Evolutionary conservation across 2,888 invertebrate genomes (phyloP).

Genomic region (Lycophotia porphyrea): DNA sequence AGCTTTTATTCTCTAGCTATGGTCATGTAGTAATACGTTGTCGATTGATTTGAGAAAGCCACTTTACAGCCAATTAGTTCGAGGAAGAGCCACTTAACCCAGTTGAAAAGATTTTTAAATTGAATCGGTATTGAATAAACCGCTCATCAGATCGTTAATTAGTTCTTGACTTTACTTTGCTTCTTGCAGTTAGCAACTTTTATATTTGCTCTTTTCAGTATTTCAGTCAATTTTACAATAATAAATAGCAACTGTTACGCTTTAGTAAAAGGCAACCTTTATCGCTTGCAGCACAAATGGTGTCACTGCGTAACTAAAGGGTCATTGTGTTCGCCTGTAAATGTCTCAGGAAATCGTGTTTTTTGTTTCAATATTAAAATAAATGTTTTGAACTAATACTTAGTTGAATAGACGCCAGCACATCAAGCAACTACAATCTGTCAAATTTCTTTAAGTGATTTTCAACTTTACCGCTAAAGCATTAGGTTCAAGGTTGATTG

Average conservation of each 20-base stretch:
- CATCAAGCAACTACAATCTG: too few relatives aligned
- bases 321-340: not conserved
- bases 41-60: conserved; percentile 25
- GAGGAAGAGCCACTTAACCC: conserved; percentile 20
- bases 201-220: not conserved
- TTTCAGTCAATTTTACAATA: not conserved
- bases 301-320: conserved; percentile 2
- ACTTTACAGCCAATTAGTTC: conserved; percentile 36
- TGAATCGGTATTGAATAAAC: not conserved
- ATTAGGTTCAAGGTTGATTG: too few relatives aligned
- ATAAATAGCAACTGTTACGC: not conserved
- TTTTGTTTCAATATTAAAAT: not conserved
- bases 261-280: not conserved
- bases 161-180: not conserved
- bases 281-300: not conserved
- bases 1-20: not conserved
- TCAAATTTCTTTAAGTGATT: too few relatives aligned
- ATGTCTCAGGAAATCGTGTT: conserved; percentile 15
- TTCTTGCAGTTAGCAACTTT: not conserved
- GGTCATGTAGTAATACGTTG: conserved; percentile 11
- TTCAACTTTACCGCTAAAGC: too few relatives aligned
- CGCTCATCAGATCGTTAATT: not conserved
- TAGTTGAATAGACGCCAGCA: too few relatives aligned
- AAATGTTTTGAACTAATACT: not conserved
- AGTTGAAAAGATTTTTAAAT: conserved; percentile 20